phyloP scores from a whole-genome alignment of 1,140 invertebrate genomes.

The Cherax destructor region DNA sequence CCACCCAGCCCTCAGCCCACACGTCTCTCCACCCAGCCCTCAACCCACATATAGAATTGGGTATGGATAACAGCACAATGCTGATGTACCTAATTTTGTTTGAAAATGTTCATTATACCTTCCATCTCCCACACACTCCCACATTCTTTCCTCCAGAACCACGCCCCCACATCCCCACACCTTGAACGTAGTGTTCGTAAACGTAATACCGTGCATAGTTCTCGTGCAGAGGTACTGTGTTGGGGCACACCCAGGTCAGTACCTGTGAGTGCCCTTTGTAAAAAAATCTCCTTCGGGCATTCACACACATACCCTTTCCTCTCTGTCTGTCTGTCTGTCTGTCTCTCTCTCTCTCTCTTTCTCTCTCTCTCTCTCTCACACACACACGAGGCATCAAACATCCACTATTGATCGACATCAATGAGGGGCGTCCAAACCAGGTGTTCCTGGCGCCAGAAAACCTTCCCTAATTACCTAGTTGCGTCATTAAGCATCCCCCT shows the following conservation, averaged over 20 bases:
- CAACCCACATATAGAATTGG: no score
- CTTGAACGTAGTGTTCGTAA: neutral
- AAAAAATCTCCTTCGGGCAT: no score
- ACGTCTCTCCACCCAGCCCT: no score
- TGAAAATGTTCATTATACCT: no score
- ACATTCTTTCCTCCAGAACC: neutral
- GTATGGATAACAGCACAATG: no score
- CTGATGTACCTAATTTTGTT: no score
- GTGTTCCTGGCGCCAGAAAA: neutral
- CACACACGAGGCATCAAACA: neutral
- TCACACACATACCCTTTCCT: no score
- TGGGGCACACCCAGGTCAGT: neutral
- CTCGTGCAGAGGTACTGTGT: neutral
- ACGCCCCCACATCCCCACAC: neutral
- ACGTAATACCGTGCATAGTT: neutral
- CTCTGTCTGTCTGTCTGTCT: slow-evolving; percentile 16
- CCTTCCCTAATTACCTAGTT: neutral
- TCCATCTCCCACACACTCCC: no score
- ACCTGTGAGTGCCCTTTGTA: neutral
- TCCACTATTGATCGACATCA: neutral
- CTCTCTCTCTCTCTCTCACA: slow-evolving; percentile 23
- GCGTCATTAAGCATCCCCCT: neutral
- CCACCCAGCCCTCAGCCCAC: no score
- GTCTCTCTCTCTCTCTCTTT: slow-evolving; percentile 38
- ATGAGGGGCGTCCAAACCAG: neutral